A percentile compares a stretch with the other conserved stretches of the same genome.
These are phyloP conservation scores for Falco peregrinus DNA, from an alignment of 2,797 vertebrate species.

Conservation along the genomic window DNA sequence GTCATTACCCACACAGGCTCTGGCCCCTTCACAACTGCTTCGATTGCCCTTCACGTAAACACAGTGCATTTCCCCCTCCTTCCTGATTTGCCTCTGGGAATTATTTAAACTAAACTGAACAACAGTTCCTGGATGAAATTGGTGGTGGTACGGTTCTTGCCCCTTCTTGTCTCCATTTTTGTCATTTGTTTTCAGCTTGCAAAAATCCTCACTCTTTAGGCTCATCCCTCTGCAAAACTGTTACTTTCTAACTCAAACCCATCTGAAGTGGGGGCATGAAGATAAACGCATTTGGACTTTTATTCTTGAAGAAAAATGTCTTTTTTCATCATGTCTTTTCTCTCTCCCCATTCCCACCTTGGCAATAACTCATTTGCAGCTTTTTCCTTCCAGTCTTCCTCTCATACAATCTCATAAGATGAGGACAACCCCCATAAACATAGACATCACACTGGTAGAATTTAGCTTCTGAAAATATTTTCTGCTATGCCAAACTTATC, in stretches of 20 bases:
- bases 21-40: not conserved
- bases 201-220: not conserved
- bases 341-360: not conserved
- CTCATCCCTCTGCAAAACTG: not conserved
- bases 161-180: not conserved
- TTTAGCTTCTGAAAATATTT: not conserved
- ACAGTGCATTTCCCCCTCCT: not conserved
- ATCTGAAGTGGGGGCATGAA: not conserved
- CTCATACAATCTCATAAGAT: not conserved
- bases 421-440: not conserved
- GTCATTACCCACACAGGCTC: not conserved
- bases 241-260: not conserved
- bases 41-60: fast-evolving
- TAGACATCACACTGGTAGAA: not conserved
- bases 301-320: not conserved
- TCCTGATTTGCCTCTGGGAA: not conserved
- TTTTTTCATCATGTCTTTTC: not conserved
- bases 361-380: not conserved
- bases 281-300: not conserved
- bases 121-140: not conserved
- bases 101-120: not conserved
- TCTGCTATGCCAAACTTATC: not conserved
- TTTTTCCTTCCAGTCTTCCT: not conserved
- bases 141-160: not conserved
- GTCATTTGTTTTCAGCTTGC: not conserved